phyloP scores from a whole-genome alignment of 2,888 invertebrate genomes.

The Pyrgus malvae region DNA sequence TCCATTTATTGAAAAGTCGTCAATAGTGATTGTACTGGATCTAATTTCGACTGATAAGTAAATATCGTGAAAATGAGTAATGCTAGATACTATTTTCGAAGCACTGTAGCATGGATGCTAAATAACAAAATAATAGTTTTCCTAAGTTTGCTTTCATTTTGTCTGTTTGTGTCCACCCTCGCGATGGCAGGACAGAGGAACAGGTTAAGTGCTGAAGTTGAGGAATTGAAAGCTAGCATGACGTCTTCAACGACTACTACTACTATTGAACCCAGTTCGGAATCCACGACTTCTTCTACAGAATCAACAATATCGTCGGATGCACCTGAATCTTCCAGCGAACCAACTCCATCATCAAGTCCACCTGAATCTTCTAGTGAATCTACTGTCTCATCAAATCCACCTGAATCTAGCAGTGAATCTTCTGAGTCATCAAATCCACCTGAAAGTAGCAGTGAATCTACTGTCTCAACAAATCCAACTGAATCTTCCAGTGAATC shows the following conservation, averaged over 20 bases:
- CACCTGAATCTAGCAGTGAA: too few species aligned
- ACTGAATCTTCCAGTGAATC: too few species aligned
- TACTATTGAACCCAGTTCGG: neutral
- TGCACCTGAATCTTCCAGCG: too few species aligned
- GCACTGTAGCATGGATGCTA: slow-evolving; percentile 56
- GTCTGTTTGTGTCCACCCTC: slow-evolving; percentile 63
- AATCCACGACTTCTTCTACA: neutral
- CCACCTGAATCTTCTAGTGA: too few species aligned
- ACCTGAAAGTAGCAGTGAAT: too few species aligned
- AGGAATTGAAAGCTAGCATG: slow-evolving; percentile 38
- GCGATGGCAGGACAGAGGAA: slow-evolving; percentile 60
- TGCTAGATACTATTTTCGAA: slow-evolving; percentile 56
- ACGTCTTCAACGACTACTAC: slow-evolving; percentile 21
- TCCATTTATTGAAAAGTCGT: neutral
- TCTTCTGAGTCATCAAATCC: too few species aligned
- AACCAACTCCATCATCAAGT: too few species aligned
- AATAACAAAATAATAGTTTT: slow-evolving; percentile 70
- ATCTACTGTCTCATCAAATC: too few species aligned
- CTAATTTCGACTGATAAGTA: slow-evolving; percentile 2
- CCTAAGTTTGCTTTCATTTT: slow-evolving; percentile 57
- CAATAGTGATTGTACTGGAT: neutral
- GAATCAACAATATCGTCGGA: too few species aligned
- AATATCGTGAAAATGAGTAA: slow-evolving; percentile 37
- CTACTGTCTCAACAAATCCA: too few species aligned
- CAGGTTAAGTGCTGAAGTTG: slow-evolving; percentile 42